Conservation (phyloP, 2,888 invertebrate species). For the Parnassius orleans region DNA sequence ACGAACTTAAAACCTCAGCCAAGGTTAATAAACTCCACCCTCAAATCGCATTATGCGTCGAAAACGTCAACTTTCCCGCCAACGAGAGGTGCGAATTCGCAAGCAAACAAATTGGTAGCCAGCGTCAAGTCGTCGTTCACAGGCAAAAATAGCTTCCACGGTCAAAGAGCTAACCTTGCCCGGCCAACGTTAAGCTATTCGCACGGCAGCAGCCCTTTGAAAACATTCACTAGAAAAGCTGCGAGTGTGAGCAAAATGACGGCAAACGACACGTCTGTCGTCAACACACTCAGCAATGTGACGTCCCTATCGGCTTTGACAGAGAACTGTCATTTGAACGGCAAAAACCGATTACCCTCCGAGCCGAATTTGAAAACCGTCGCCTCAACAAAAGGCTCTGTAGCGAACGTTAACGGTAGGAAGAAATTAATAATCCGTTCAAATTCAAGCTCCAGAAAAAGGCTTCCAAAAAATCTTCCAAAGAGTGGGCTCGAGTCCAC, state of each 20-base stretch:
- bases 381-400: constrained; percentile 45
- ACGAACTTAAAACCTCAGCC: constrained; percentile 66
- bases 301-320: constrained; percentile 69
- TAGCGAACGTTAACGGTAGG: constrained; percentile 49
- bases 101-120: constrained; percentile 51
- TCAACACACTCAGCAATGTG: constrained; percentile 56
- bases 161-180: constrained; percentile 71
- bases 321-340: constrained; percentile 73
- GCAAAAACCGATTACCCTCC: constrained; percentile 66
- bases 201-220: constrained; percentile 62
- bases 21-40: constrained; percentile 50
- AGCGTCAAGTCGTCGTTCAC: constrained; percentile 58
- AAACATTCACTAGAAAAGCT: constrained; percentile 65
- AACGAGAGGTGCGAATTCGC: constrained; percentile 68
- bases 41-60: constrained; percentile 63
- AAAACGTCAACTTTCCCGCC: constrained; percentile 76
- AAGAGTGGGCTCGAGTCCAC: constrained; percentile 58
- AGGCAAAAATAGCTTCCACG: constrained; percentile 66
- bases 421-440: constrained; percentile 72
- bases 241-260: constrained; percentile 50
- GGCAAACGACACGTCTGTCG: constrained; percentile 49
- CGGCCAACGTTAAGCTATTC: constrained; percentile 60
- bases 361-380: constrained; percentile 64
- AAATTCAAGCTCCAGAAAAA: constrained; percentile 67
- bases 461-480: constrained; percentile 58